Percentiles rank a stretch among this genome's conserved stretches.
Conservation (phyloP, 2,113 vertebrate genomes). For the Bagarius yarrelli region DNA sequence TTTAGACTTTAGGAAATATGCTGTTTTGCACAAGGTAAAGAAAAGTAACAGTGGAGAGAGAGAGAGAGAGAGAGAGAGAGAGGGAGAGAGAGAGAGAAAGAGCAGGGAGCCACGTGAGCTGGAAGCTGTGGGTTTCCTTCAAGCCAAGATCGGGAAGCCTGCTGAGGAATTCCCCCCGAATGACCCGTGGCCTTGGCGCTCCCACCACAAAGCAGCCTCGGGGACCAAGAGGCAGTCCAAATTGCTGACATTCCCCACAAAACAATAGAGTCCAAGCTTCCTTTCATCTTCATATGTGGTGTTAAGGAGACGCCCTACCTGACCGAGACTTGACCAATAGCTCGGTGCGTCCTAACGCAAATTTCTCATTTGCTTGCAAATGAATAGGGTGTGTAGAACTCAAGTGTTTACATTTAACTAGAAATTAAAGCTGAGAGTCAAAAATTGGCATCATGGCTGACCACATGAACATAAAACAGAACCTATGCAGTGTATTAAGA, state of each 20-base stretch:
- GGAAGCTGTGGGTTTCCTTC: constrained; percentile 44
- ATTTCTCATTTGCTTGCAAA: constrained; percentile 39
- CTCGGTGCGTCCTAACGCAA: constrained; percentile 7
- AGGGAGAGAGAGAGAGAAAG: constrained; percentile 20
- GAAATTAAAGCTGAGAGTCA: not conserved
- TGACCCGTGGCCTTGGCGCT: constrained; percentile 47
- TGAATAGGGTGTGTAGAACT: constrained; percentile 20
- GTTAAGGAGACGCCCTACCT: constrained; percentile 44
- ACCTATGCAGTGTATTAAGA: constrained; percentile 7
- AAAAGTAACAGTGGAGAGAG: not conserved
- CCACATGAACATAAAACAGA: constrained; percentile 6
- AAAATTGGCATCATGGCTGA: not conserved
- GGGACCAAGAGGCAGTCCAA: constrained; percentile 44
- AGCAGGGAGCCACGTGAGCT: constrained; percentile 53
- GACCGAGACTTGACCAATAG: constrained; percentile 48
- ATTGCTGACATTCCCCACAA: constrained; percentile 55
- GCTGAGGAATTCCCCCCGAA: constrained; percentile 69
- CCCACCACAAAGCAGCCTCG: constrained; percentile 27
- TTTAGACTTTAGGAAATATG: not conserved
- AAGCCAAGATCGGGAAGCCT: constrained; percentile 47
- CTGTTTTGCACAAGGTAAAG: constrained; percentile 5
- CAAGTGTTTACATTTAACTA: constrained; percentile 32
- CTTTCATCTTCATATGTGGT: constrained; percentile 55
- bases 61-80: not conserved
- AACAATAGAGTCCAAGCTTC: constrained; percentile 55